Evolutionary conservation across 2,888 invertebrate genomes (phyloP).

Genomic region (Tachina lurida): DNA sequence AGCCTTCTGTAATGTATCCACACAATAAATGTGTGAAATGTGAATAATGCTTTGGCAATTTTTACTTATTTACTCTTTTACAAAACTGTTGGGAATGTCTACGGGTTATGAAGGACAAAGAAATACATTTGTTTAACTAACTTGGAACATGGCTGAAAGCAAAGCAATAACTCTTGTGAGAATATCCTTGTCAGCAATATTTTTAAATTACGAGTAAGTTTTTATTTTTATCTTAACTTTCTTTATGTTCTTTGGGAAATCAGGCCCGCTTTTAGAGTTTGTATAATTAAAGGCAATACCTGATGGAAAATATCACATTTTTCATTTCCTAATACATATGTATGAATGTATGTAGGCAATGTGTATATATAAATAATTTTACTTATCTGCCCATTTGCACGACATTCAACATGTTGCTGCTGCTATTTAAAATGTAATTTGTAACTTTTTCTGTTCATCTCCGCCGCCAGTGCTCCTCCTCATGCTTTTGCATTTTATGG

Average conservation of each 20-base stretch:
- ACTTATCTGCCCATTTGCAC: background rate
- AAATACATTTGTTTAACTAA: no score
- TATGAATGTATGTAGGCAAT: background rate
- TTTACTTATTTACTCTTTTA: no score
- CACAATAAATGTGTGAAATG: no score
- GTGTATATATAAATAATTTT: slow-evolving; percentile 9
- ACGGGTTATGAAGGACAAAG: no score
- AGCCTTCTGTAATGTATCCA: no score
- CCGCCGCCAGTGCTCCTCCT: background rate
- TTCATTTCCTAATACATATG: background rate
- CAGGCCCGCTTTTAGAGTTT: background rate
- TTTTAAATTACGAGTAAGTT: no score
- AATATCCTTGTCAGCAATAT: no score
- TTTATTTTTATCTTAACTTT: no score
- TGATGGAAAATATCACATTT: slow-evolving; percentile 15
- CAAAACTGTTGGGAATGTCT: no score
- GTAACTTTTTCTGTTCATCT: background rate
- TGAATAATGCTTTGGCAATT: no score
- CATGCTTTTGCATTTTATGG: background rate
- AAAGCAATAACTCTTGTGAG: no score
- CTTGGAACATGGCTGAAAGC: no score
- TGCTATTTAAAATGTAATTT: slow-evolving; percentile 67
- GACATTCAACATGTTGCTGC: slow-evolving; percentile 36
- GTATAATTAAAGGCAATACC: slow-evolving; percentile 32
- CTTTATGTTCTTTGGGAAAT: background rate